Evolutionary conservation across 2,888 invertebrate genomes (phyloP), one percentile per base, ranked within the genome.

Genomic region (Peribatodes rhomboidaria): DNA sequence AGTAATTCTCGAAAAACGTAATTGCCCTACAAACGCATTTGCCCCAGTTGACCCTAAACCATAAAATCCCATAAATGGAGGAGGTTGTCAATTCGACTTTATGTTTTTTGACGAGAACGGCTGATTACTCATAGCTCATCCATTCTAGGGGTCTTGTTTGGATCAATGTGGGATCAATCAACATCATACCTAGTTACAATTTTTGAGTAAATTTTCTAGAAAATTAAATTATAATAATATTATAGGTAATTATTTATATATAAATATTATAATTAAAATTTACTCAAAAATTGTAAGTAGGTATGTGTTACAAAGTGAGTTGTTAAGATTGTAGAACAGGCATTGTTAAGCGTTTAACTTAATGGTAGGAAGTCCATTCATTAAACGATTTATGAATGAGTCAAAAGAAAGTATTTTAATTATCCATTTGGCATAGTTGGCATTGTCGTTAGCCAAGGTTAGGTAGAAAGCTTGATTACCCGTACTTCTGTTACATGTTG

Each of bases 401-500:
- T 50, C 42, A 49, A 58, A 59, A 58, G 63, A 61, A 56, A 62
- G 52, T 63, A 14, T 57, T 35, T 46, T 58, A 53, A 64, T 64
- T 49, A 54, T 49, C 42, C 56, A 31, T n/a, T 35, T 64, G 59
- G 42, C 58, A 59, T 33, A 59, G 41, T 54, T 64, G 14, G 47
- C 49, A 53, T 64, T 64, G 64, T 63, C 4, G 18, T 44, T 22
- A 41, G 31, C 14, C 33, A 41, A 20, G 20, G 44, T 54, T 16
- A 11, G 16, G n/a, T 61, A 57, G 62, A 57, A 63, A 63, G 62
- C 44, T 53, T 47, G 37, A 16, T 39, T 57, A n/a, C 35, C 42
- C 27, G n/a, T 22, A 53, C 6, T 33, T 31, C 7, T 56, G 46
- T 56, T 20, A 14, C 2, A 20, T 33, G 35, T 22, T 11, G 6